phyloP scores from a whole-genome alignment of 1,140 invertebrate genomes.

The Trinorchestia longiramus region DNA sequence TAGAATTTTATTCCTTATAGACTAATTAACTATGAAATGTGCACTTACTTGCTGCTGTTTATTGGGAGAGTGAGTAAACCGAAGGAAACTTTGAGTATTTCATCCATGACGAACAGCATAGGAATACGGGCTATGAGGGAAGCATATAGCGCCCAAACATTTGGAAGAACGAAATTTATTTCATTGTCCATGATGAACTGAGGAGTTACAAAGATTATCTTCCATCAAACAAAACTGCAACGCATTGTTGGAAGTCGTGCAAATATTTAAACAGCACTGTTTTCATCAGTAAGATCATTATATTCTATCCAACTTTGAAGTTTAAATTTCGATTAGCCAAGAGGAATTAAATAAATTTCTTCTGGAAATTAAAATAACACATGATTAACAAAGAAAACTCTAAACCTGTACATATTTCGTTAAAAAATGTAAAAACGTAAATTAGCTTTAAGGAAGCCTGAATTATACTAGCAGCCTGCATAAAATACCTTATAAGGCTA shows the following conservation, averaged over 20 bases:
- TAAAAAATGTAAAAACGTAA: too few species aligned
- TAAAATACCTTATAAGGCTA: too few species aligned
- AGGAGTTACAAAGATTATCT: not conserved
- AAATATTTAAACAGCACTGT: not conserved
- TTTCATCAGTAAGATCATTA: not conserved
- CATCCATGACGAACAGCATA: conserved; percentile 34
- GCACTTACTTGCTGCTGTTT: not conserved
- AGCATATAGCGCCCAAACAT: not conserved
- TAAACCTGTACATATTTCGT: too few species aligned
- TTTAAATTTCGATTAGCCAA: not conserved
- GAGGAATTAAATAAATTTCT: not conserved
- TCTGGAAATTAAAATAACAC: not conserved
- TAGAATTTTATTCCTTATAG: not conserved
- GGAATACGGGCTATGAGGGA: not conserved
- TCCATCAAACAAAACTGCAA: not conserved
- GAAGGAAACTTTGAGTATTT: conserved; percentile 31
- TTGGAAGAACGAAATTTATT: not conserved
- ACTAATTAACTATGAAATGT: not conserved
- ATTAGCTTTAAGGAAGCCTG: too few species aligned
- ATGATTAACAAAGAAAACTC: not conserved
- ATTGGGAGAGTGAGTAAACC: not conserved
- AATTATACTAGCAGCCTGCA: too few species aligned
- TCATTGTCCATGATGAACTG: not conserved
- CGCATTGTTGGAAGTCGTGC: not conserved
- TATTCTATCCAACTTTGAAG: not conserved